phyloP scores from a whole-genome alignment of 2,113 vertebrate genomes.

The Stigmatopora argus region DNA sequence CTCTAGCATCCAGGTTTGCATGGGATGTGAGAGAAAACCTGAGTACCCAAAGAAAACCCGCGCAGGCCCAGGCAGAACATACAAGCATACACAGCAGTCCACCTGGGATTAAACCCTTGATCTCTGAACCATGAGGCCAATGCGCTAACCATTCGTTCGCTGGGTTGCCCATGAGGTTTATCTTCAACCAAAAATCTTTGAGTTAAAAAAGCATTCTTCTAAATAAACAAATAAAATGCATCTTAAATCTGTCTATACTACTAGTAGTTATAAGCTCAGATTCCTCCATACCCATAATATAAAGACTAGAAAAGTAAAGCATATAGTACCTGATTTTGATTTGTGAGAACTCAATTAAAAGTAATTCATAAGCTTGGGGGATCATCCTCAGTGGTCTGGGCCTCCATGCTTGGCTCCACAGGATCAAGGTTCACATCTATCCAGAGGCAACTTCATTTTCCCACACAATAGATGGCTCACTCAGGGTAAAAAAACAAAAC shows the following conservation, averaged over 20 bases:
- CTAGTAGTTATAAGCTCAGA: background rate
- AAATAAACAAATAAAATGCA: background rate
- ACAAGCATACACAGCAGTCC: no score
- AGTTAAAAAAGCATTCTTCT: background rate
- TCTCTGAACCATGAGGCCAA: no score
- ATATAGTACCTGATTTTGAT: constrained; percentile 15
- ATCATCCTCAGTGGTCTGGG: constrained; percentile 40
- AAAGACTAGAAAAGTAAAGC: background rate
- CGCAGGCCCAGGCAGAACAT: no score
- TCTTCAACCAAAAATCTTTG: background rate
- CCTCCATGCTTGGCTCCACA: constrained; percentile 43
- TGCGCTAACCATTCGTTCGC: no score
- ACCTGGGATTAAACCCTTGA: no score
- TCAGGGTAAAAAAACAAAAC: constrained; percentile 6
- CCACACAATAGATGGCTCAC: constrained; percentile 38
- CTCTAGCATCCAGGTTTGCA: no score
- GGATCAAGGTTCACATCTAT: constrained; percentile 45
- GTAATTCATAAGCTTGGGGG: constrained; percentile 27
- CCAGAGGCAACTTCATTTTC: constrained; percentile 47
- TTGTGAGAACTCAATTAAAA: constrained; percentile 18
- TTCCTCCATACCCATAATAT: background rate
- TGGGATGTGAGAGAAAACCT: no score
- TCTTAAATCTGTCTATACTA: background rate
- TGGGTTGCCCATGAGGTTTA: background rate
- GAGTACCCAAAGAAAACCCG: no score